Evolutionary conservation across 2,888 invertebrate genomes (phyloP), one percentile per base, ranked within the genome.

Genomic region (Sinodicranocentrus sp.): DNA sequence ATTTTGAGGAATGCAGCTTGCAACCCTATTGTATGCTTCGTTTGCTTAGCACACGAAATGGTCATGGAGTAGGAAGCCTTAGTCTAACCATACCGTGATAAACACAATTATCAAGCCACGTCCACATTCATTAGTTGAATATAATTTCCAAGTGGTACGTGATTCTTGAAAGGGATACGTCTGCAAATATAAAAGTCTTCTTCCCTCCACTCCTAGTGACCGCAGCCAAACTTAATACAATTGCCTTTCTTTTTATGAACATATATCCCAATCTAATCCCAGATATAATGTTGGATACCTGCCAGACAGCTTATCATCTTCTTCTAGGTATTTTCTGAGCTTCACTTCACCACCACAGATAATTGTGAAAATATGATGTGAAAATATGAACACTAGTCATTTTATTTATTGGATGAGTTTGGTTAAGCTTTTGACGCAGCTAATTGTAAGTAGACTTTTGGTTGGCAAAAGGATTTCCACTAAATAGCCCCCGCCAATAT

Each of bases 1-100:
- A 75, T 52, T 73, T 80, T 75, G n/a, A 73, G 84, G 84, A 84
- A 84, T 84, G 70, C 23, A n/a, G 21, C 48, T 15, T 48, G 33
- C 33, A 33, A 10, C 33, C 10, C 10, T 33, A 21, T 54, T n/a
- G 48, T 48, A 21, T 25, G 57, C 25, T 57, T 39, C 2, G 48
- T n/a, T 48, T 48, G 15, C n/a, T 48, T n/a, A n/a, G 48, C 3
- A 6, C 33, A 8, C 52, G n/a, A 2, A 57, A 57, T 23, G 57
- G 23, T 25, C 57, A 57, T 57, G 57, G 54, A 54, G 23, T 39
- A 44, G n/a, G 44, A 44, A 44, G 44, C 44, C 44, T 44, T 44
- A 48, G 48, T n/a, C 10, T 48, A 48, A 17, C 19, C 52, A 52
- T 52, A 17, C 52, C 19, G 19, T 52, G 52, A n/a, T 33, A 59